A percentile compares a stretch with the other conserved stretches of the same genome.
Evolutionary conservation across 2,888 invertebrate species (phyloP).

Genomic region (Pemphredon lugubris): DNA sequence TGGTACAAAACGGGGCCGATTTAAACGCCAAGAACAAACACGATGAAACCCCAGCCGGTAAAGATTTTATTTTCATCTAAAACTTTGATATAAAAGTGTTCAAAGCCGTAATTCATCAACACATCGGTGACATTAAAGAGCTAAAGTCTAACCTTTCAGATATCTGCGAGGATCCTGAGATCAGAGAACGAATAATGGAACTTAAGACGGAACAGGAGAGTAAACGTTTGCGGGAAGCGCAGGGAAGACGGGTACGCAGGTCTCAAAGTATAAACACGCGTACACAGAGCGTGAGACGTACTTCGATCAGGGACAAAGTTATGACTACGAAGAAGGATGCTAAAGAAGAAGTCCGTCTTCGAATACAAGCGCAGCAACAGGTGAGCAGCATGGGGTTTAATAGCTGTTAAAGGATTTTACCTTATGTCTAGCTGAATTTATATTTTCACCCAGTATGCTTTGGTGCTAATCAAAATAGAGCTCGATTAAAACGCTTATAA

Average conservation of each 20-base stretch:
- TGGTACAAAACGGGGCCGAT: slow-evolving; percentile 98
- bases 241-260: slow-evolving; percentile 85
- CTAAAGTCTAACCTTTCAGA: slow-evolving; percentile 82
- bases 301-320: slow-evolving; percentile 95
- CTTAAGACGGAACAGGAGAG: slow-evolving; percentile 94
- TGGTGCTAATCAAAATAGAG: too few species aligned
- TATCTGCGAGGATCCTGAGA: slow-evolving; percentile 97
- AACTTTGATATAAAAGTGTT: too few species aligned
- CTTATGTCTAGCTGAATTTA: too few species aligned
- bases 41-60: slow-evolving; percentile 98
- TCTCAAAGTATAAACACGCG: slow-evolving; percentile 90
- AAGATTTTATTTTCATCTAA: slow-evolving; percentile 41
- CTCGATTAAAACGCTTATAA: too few species aligned
- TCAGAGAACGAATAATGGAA: slow-evolving; percentile 93
- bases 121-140: neutral
- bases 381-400: slow-evolving; percentile 69
- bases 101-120: neutral
- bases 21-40: slow-evolving; percentile 97
- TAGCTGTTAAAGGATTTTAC: too few species aligned
- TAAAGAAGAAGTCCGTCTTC: slow-evolving; percentile 92
- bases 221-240: slow-evolving; percentile 85
- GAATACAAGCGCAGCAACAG: slow-evolving; percentile 85
- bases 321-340: slow-evolving; percentile 97
- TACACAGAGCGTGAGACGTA: slow-evolving; percentile 96
- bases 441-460: too few species aligned